Conservation (phyloP, 2,888 invertebrate species). For the Drosophila suboccidentalis region DNA sequence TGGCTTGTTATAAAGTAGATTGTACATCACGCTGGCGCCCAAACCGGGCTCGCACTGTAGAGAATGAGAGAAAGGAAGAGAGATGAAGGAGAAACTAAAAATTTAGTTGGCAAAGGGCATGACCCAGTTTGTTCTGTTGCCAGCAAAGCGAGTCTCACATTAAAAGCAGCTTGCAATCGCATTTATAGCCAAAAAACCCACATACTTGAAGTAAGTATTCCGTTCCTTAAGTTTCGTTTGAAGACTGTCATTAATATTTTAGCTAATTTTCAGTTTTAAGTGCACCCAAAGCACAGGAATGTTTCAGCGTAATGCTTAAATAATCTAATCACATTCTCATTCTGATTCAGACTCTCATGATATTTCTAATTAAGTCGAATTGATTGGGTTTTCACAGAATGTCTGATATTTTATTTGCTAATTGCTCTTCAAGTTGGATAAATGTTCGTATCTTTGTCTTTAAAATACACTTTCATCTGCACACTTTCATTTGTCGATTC, state of each 20-base stretch:
- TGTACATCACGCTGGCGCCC: slow-evolving; percentile 99
- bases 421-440: too few species aligned
- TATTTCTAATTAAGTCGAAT: slow-evolving; percentile 9
- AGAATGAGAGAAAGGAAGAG: slow-evolving; percentile 9
- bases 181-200: slow-evolving; percentile 15
- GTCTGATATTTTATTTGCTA: background rate
- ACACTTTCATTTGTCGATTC: too few species aligned
- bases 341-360: background rate
- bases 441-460: too few species aligned
- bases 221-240: slow-evolving; percentile 2
- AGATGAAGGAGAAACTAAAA: slow-evolving; percentile 4
- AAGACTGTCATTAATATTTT: slow-evolving; percentile 5
- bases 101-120: slow-evolving; percentile 50
- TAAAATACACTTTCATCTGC: too few species aligned
- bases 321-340: slow-evolving; percentile 10
- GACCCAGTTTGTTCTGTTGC: slow-evolving; percentile 44
- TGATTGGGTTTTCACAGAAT: slow-evolving; percentile 1
- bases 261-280: slow-evolving; percentile 2
- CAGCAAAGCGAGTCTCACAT: slow-evolving; percentile 36
- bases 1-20: slow-evolving; percentile 97
- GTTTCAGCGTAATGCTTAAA: slow-evolving; percentile 1
- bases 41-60: slow-evolving; percentile 98
- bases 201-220: slow-evolving; percentile 16
- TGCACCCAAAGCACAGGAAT: background rate
- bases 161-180: slow-evolving; percentile 33